These are phyloP conservation scores for Takifugu ocellatus DNA, from an alignment of 2,797 vertebrate species.

Conservation along the genomic window DNA sequence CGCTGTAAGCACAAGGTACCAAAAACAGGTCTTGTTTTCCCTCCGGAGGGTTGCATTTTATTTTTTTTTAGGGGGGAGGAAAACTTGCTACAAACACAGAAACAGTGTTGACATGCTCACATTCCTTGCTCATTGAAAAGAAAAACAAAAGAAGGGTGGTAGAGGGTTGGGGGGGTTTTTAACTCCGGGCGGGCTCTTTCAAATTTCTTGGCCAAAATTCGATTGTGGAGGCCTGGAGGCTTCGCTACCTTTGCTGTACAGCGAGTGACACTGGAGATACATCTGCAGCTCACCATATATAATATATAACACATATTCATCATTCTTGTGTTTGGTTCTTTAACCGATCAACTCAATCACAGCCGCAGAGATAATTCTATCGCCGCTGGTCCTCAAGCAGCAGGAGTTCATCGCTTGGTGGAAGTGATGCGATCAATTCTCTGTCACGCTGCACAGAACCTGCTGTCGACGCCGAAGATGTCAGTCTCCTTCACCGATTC, in stretches of 20 bases:
- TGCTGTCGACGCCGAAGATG: slow-evolving; percentile 22
- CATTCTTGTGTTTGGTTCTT: not conserved
- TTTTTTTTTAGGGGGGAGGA: slow-evolving; percentile 14
- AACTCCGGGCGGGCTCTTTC: slow-evolving; percentile 32
- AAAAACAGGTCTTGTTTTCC: slow-evolving; percentile 33
- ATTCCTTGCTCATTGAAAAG: slow-evolving; percentile 46
- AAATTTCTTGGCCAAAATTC: slow-evolving; percentile 39
- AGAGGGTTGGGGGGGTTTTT: slow-evolving; percentile 13
- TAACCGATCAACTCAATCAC: not conserved
- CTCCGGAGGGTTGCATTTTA: slow-evolving; percentile 52
- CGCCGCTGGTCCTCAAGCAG: slow-evolving; percentile 1
- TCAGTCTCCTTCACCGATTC: slow-evolving; percentile 25
- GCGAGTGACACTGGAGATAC: slow-evolving; percentile 12
- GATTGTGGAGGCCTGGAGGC: slow-evolving; percentile 29
- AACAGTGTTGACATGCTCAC: slow-evolving; percentile 57
- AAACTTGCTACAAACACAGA: slow-evolving; percentile 55
- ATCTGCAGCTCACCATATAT: slow-evolving; percentile 10
- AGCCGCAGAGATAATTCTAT: not conserved
- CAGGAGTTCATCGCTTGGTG: slow-evolving; percentile 20
- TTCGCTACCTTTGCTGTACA: slow-evolving; percentile 24
- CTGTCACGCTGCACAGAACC: slow-evolving; percentile 14
- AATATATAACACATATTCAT: not conserved
- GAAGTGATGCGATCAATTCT: slow-evolving; percentile 26
- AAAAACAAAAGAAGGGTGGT: slow-evolving; percentile 47
- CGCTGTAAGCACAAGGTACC: slow-evolving; percentile 68